Evolutionary conservation across 2,113 vertebrate genomes (phyloP).

Genomic region (Nibea albiflora): DNA sequence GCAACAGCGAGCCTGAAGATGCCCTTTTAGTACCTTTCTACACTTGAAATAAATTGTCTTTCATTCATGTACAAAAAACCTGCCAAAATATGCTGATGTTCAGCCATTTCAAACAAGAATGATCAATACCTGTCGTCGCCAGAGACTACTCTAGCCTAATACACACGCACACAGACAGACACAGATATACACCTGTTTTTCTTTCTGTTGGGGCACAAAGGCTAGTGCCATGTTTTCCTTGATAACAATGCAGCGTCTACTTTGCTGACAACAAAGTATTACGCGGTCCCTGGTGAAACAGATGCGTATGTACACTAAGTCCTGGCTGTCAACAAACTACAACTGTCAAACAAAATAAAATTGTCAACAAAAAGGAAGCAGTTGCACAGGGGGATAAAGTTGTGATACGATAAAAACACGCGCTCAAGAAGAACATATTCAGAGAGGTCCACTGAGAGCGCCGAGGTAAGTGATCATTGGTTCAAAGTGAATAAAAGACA

Average conservation of each 20-base stretch:
- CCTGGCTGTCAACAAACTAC: conserved; percentile 31
- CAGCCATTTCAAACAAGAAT: conserved; percentile 45
- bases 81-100: conserved; percentile 39
- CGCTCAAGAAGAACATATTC: background rate
- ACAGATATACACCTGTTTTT: conserved; percentile 12
- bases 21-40: background rate
- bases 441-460: background rate
- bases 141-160: background rate
- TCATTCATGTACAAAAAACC: conserved; percentile 25
- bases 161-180: conserved; percentile 12
- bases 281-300: conserved; percentile 32
- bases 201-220: conserved; percentile 24
- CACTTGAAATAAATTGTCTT: conserved; percentile 2
- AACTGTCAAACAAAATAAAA: conserved; percentile 34
- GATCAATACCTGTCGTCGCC: conserved; percentile 42
- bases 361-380: conserved; percentile 34
- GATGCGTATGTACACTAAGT: conserved; percentile 28
- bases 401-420: background rate
- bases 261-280: conserved; percentile 41
- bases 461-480: background rate
- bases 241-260: conserved; percentile 36
- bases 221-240: conserved; percentile 33
- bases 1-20: conserved; percentile 11
- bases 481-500: conserved; percentile 25
- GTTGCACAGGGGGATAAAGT: conserved; percentile 34